phyloP scores from a whole-genome alignment of 2,113 vertebrate species.

The Capreolus pygargus region DNA sequence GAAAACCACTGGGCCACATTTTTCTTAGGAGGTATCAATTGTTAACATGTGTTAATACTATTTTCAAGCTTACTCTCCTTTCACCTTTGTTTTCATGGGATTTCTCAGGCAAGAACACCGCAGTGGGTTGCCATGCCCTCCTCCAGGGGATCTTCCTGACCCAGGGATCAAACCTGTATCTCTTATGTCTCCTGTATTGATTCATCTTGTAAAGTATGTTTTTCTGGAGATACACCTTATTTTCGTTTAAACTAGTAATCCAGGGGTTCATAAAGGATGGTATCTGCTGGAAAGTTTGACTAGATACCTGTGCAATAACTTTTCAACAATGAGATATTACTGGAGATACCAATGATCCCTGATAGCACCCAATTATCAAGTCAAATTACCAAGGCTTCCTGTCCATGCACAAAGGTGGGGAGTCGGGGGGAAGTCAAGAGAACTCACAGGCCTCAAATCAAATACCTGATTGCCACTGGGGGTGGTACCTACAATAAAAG shows the following conservation, averaged over 20 bases:
- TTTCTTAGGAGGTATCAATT: not conserved
- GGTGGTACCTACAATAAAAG: not conserved
- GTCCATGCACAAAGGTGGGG: not conserved
- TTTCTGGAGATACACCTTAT: not conserved
- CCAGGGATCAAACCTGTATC: not conserved
- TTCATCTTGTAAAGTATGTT: conserved; percentile 11
- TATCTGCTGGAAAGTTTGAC: not conserved
- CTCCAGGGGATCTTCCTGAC: not conserved
- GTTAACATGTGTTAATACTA: not conserved
- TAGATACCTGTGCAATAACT: not conserved
- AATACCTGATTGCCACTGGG: not conserved
- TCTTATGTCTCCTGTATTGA: not conserved
- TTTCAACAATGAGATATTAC: not conserved
- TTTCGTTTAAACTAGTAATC: not conserved
- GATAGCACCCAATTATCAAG: not conserved
- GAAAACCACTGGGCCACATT: not conserved
- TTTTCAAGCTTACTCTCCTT: not conserved
- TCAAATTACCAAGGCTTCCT: not conserved
- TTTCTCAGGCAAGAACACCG: not conserved
- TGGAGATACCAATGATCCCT: not conserved
- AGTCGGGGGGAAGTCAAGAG: not conserved
- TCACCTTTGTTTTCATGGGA: not conserved
- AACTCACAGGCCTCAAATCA: not conserved
- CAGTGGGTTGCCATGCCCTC: not conserved
- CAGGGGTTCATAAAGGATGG: not conserved